Percentiles rank a stretch among this genome's conserved stretches.
Evolutionary conservation across 2,113 vertebrate species (phyloP).

Genomic region (Columba janthina): DNA sequence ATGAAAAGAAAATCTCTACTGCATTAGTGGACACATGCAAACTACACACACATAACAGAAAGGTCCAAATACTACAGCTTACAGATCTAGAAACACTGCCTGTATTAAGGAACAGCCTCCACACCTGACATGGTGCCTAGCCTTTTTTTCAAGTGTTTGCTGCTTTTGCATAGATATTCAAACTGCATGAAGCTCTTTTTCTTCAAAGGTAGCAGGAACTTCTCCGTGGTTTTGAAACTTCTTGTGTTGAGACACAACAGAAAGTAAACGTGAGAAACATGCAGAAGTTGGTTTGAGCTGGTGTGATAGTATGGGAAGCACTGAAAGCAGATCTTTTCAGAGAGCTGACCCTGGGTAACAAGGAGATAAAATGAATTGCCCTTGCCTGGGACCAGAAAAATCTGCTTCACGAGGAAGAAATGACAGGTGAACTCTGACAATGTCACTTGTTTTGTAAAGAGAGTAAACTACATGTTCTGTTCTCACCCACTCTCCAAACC

Average conservation of each 20-base stretch:
- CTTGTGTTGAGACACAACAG: neutral
- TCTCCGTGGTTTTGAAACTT: neutral
- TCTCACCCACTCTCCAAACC: slow-evolving; percentile 4
- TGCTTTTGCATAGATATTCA: neutral
- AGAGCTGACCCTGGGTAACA: neutral
- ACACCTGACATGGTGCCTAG: rapidly evolving
- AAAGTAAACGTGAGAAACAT: neutral
- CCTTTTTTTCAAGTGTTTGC: neutral
- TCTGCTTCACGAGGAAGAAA: neutral
- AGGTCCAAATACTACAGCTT: neutral
- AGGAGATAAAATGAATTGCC: neutral
- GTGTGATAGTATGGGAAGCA: neutral
- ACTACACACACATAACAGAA: neutral
- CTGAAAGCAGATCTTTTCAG: neutral
- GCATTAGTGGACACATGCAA: neutral
- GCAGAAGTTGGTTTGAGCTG: neutral
- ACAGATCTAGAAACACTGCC: neutral
- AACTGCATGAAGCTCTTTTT: neutral
- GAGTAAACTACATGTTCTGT: neutral
- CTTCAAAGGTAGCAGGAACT: neutral
- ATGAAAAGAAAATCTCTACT: neutral
- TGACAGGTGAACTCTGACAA: neutral
- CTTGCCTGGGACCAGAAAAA: neutral
- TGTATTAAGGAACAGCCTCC: neutral
- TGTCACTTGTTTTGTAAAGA: neutral